These are phyloP conservation scores for Montipora efflorescens DNA, from an alignment of 64 coral and sea anemone genomes.

Conservation along the genomic window DNA sequence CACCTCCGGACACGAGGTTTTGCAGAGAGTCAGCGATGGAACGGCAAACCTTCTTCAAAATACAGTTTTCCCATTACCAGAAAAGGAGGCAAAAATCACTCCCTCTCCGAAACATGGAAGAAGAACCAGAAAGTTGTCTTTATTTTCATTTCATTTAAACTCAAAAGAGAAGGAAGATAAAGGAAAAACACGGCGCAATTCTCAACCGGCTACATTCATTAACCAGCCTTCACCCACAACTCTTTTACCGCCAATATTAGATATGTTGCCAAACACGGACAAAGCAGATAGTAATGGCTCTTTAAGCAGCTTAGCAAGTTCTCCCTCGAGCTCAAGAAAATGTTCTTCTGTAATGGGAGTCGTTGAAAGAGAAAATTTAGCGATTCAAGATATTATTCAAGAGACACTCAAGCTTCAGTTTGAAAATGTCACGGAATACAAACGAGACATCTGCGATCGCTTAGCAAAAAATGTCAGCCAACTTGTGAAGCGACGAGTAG, in stretches of 20 bases:
- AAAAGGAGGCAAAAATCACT: slow-evolving; percentile 54
- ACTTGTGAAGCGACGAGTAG: slow-evolving; percentile 83
- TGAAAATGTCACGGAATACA: slow-evolving; percentile 83
- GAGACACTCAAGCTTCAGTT: slow-evolving; percentile 89
- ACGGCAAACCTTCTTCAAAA: background rate
- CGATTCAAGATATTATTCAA: slow-evolving; percentile 83
- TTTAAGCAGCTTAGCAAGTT: slow-evolving; percentile 72
- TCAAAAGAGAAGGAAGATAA: slow-evolving; percentile 77
- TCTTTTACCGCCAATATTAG: slow-evolving; percentile 61
- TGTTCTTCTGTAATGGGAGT: slow-evolving; percentile 14
- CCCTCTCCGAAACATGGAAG: slow-evolving; percentile 81
- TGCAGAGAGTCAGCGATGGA: background rate
- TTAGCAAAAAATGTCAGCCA: slow-evolving; percentile 91
- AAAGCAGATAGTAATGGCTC: slow-evolving; percentile 12
- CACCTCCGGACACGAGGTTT: slow-evolving; percentile 34
- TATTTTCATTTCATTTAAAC: slow-evolving; percentile 93
- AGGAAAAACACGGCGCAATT: slow-evolving; percentile 49
- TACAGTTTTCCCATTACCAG: background rate
- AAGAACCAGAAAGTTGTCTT: slow-evolving; percentile 81
- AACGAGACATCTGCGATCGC: slow-evolving; percentile 84
- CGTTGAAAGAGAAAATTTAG: slow-evolving; percentile 77
- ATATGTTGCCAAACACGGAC: background rate
- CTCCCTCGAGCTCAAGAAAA: slow-evolving; percentile 66
- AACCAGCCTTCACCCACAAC: slow-evolving; percentile 47
- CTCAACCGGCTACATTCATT: slow-evolving; percentile 58